These are phyloP conservation scores for Gymnopithys bicolor DNA, from an alignment of 2,797 vertebrate genomes.

Conservation along the genomic window DNA sequence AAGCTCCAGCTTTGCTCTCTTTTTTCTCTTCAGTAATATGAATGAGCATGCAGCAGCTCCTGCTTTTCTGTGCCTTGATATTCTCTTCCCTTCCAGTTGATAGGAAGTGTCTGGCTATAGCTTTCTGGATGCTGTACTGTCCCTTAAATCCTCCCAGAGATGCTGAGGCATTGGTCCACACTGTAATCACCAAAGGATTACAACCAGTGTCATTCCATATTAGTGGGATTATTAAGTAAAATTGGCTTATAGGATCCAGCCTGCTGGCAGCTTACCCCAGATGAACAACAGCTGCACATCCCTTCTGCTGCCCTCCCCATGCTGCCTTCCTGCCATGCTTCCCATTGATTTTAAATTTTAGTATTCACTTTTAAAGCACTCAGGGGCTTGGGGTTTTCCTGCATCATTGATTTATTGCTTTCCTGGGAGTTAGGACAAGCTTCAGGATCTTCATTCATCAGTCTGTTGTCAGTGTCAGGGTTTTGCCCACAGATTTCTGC, in stretches of 20 bases:
- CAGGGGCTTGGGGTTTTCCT: slow-evolving; percentile 31
- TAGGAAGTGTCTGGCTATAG: not conserved
- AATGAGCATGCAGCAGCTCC: not conserved
- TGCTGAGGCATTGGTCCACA: not conserved
- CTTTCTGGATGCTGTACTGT: not conserved
- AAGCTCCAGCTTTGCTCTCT: not conserved
- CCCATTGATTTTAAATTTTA: slow-evolving; percentile 71
- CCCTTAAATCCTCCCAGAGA: not conserved
- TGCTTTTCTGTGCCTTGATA: not conserved
- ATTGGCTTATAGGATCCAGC: slow-evolving; percentile 58
- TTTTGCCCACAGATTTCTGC: not conserved
- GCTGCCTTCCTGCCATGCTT: slow-evolving; percentile 57
- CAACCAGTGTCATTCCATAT: slow-evolving; percentile 63
- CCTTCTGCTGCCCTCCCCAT: not conserved
- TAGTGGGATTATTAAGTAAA: slow-evolving; percentile 69
- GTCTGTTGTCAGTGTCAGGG: not conserved
- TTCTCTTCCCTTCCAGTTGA: not conserved
- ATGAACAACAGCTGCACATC: slow-evolving; percentile 10
- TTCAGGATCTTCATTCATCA: slow-evolving; percentile 50
- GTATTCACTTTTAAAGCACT: slow-evolving; percentile 59
- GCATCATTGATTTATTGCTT: slow-evolving; percentile 40
- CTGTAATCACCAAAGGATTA: slow-evolving; percentile 61
- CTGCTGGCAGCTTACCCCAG: slow-evolving; percentile 13
- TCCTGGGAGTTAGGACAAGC: slow-evolving; percentile 8
- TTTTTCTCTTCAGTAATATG: not conserved